Evolutionary conservation across 2,113 vertebrate genomes (phyloP), one percentile per base, ranked within the genome.

Genomic region (Nothocercus nigrocapillus): DNA sequence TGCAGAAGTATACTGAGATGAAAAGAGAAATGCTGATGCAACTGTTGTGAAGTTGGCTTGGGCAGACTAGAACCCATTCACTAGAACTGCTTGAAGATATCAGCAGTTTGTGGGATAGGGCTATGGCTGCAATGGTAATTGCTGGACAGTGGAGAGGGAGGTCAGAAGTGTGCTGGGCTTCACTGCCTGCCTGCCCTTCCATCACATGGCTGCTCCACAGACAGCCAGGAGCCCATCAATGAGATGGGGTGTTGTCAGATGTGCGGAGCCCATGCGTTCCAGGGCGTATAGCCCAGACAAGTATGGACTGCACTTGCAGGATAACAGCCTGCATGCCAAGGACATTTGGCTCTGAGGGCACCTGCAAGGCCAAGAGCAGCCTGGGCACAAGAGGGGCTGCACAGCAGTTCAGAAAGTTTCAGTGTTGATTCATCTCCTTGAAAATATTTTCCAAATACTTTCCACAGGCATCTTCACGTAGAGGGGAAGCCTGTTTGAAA

Each of bases 1-100:
- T 56, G 8, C 56, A 91, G 51, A 88, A 90, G 88, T 93, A 78
- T 81, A 51, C 9, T 25, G 51, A 91, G 51, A 68, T 42, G 36
- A 85, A 58, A 95, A 90, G 78, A 44, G 34, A 56, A 83, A 53
- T 8, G 32, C 56, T 85, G 40, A 32, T 1, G 0, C 9, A 27
- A 59, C 85, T 88, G 28, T 22, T 77, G 24, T 68, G 74, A 62
- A 85, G 20, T 27, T 67, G 19, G 1, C 13, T 88, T 69, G 76
- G 79, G 62, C 51, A 86, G 21, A 38, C 10, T 36, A 28, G 3
- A 38, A 9, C 9, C 5, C 9, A 8, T 38, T 80, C 20, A 16
- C 75, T 49, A 47, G 24, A 28, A 42, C 16, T 77, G 49, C 70
- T 77, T 27, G 56, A 80, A 79, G 59, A 38, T 32, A 51, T n/a